Conservation (phyloP, 2,797 vertebrate species). For the Scomberomorus guttatus region DNA sequence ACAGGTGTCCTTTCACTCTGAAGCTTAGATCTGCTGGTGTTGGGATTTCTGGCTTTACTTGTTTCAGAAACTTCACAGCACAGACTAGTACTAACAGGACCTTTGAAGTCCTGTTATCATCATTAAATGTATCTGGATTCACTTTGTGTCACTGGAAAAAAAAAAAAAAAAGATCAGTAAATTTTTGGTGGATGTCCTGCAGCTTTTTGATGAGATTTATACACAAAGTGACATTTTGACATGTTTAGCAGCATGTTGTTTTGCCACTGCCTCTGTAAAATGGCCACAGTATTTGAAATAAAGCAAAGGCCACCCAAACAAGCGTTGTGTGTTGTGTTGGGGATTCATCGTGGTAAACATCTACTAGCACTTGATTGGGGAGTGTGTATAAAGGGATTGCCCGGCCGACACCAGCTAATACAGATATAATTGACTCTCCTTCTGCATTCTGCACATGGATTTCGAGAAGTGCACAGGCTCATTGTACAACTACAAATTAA, state of each 20-base stretch:
- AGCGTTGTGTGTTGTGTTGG: slow-evolving; percentile 40
- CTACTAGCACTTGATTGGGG: slow-evolving; percentile 77
- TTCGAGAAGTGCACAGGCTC: slow-evolving; percentile 81
- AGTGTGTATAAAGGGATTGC: slow-evolving; percentile 86
- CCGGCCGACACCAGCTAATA: slow-evolving; percentile 84
- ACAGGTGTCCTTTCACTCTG: slow-evolving; percentile 72
- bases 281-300: slow-evolving; percentile 47
- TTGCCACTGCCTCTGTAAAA: not conserved
- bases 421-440: slow-evolving; percentile 90
- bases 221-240: slow-evolving; percentile 6
- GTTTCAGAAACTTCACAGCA: slow-evolving; percentile 53
- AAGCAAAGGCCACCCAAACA: slow-evolving; percentile 54
- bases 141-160: not conserved
- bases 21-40: slow-evolving; percentile 64
- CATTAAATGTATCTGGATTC: slow-evolving; percentile 30
- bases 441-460: slow-evolving; percentile 87
- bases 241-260: not conserved
- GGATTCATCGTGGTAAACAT: slow-evolving; percentile 77
- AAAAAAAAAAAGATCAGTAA: not conserved
- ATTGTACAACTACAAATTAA: slow-evolving; percentile 88
- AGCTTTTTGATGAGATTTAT: not conserved
- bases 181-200: not conserved
- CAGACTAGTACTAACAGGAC: slow-evolving; percentile 42
- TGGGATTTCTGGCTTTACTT: slow-evolving; percentile 60
- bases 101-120: slow-evolving; percentile 61